Conservation (phyloP, 2,113 vertebrate genomes). For the Lophotis ruficrista region DNA sequence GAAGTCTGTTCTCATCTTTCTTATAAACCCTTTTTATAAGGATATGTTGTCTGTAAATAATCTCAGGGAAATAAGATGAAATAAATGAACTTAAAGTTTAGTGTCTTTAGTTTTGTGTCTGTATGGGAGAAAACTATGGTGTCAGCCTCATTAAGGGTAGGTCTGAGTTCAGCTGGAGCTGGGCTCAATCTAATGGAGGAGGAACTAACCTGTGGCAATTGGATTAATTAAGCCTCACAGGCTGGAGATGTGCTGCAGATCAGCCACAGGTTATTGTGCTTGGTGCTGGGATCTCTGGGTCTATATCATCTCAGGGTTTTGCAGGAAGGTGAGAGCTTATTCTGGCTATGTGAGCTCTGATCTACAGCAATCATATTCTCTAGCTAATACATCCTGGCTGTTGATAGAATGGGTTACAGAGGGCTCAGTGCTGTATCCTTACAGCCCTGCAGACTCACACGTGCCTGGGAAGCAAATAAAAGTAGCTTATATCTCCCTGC, state of each 20-base stretch:
- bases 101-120: not conserved
- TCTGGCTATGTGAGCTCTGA: not conserved
- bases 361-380: accelerated
- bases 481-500: not conserved
- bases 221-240: not conserved
- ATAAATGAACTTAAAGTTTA: not conserved
- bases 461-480: not conserved
- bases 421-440: not conserved
- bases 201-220: not conserved
- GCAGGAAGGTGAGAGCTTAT: not conserved
- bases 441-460: not conserved
- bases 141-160: not conserved
- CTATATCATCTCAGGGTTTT: not conserved
- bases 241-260: not conserved
- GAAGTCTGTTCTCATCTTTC: not conserved
- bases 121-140: not conserved
- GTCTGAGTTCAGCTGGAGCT: not conserved
- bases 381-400: not conserved
- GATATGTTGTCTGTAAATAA: not conserved
- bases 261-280: not conserved
- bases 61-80: not conserved
- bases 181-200: not conserved
- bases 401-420: not conserved
- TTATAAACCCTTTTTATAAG: not conserved
- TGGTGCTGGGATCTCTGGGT: not conserved